These are phyloP conservation scores for Neoscelio sp. DNA, from an alignment of 2,888 invertebrate genomes.

Conservation along the genomic window DNA sequence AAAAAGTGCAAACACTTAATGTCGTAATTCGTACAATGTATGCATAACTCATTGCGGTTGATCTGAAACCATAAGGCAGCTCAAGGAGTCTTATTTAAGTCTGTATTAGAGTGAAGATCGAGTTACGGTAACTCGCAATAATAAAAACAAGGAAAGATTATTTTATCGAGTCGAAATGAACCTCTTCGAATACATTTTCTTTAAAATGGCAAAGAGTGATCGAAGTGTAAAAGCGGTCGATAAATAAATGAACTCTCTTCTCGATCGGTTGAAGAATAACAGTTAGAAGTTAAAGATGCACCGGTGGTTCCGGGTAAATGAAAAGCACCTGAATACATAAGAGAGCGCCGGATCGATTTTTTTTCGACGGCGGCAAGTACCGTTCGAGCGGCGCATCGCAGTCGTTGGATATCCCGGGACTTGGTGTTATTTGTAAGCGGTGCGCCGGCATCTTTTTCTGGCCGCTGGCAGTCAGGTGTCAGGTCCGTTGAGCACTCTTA, in stretches of 20 bases:
- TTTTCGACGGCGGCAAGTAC: conserved; percentile 51
- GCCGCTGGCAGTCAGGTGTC: conserved; percentile 74
- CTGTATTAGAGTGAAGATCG: conserved; percentile 12
- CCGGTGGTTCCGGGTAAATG: conserved; percentile 55
- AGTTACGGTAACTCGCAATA: conserved; percentile 21
- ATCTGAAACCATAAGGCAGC: conserved; percentile 10
- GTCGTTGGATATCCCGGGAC: conserved; percentile 55
- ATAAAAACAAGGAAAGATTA: conserved; percentile 31
- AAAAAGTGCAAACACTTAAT: conserved; percentile 26
- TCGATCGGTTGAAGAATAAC: conserved; percentile 36
- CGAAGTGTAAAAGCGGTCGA: conserved; percentile 11
- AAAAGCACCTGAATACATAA: conserved; percentile 59
- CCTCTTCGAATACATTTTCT: neutral
- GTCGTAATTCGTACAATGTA: conserved; percentile 23
- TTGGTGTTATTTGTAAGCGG: conserved; percentile 47
- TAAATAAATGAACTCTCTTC: conserved; percentile 23
- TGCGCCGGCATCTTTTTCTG: conserved; percentile 67
- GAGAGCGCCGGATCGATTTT: conserved; percentile 20
- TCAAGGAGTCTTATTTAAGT: too few species aligned
- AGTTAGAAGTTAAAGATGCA: conserved; percentile 43
- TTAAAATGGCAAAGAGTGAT: neutral
- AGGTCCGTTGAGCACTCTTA: conserved; percentile 73
- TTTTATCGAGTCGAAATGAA: conserved; percentile 11
- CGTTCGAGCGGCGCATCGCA: conserved; percentile 63
- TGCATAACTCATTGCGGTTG: conserved; percentile 37